Percentiles rank a stretch among this genome's conserved stretches.
phyloP scores from a whole-genome alignment of 2,113 vertebrate genomes.

The Columba janthina region DNA sequence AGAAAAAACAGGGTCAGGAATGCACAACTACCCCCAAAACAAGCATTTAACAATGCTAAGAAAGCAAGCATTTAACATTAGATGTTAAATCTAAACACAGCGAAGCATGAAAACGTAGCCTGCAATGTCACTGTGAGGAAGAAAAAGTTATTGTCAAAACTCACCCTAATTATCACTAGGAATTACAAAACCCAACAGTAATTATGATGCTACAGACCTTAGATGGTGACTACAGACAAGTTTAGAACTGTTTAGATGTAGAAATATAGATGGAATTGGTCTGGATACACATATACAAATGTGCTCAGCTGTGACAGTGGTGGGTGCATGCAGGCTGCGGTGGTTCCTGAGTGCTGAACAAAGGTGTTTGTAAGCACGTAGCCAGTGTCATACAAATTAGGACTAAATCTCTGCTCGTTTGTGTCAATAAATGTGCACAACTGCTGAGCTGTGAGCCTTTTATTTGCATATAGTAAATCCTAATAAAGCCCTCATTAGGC shows the following conservation, averaged over 20 bases:
- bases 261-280: not conserved
- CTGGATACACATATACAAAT: not conserved
- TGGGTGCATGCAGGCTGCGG: fast-evolving
- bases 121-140: not conserved
- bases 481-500: not conserved
- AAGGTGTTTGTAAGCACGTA: not conserved
- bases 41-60: not conserved
- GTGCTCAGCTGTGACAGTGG: not conserved
- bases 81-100: not conserved
- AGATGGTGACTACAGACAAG: not conserved
- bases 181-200: not conserved
- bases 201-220: not conserved
- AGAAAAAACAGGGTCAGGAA: not conserved
- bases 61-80: not conserved
- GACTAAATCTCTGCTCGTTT: not conserved
- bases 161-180: not conserved
- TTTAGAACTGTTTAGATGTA: not conserved
- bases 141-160: not conserved
- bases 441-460: not conserved
- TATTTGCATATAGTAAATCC: not conserved
- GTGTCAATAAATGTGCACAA: not conserved
- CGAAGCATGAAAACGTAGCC: not conserved
- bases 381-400: not conserved
- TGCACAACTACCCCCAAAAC: not conserved
- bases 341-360: not conserved